Evolutionary conservation across 2,113 vertebrate species (phyloP).

Genomic region (Muscicapa adusta): DNA sequence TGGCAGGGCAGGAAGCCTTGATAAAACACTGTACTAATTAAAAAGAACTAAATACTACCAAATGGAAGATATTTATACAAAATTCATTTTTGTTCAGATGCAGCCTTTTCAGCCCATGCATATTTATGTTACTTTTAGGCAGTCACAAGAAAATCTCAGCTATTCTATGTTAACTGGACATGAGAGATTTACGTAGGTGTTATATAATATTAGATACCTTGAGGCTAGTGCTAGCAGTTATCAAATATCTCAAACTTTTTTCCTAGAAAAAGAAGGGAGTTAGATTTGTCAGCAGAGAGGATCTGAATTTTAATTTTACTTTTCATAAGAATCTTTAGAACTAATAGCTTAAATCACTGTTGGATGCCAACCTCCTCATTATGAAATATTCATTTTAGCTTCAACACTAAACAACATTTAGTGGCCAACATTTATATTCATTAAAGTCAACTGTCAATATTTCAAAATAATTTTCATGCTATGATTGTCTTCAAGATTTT

Average conservation of each 20-base stretch:
- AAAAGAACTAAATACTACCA: constrained; percentile 17
- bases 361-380: neutral
- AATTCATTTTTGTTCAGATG: neutral
- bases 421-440: constrained; percentile 7
- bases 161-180: neutral
- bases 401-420: constrained; percentile 8
- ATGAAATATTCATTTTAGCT: neutral
- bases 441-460: constrained; percentile 22
- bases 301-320: neutral
- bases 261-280: neutral
- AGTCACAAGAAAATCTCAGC: constrained; percentile 2
- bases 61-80: neutral
- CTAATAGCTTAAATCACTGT: neutral
- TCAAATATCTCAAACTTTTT: neutral
- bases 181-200: neutral
- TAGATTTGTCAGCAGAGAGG: neutral
- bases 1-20: neutral
- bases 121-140: neutral
- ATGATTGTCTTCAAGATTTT: neutral
- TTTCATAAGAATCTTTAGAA: neutral
- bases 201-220: neutral
- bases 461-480: constrained; percentile 12
- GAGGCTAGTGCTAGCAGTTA: neutral
- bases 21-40: constrained; percentile 32
- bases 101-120: rapidly evolving